A percentile compares a stretch with the other conserved stretches of the same genome.
Evolutionary conservation across 2,888 invertebrate species (phyloP).

Genomic region (Cremastobaeus sp.): DNA sequence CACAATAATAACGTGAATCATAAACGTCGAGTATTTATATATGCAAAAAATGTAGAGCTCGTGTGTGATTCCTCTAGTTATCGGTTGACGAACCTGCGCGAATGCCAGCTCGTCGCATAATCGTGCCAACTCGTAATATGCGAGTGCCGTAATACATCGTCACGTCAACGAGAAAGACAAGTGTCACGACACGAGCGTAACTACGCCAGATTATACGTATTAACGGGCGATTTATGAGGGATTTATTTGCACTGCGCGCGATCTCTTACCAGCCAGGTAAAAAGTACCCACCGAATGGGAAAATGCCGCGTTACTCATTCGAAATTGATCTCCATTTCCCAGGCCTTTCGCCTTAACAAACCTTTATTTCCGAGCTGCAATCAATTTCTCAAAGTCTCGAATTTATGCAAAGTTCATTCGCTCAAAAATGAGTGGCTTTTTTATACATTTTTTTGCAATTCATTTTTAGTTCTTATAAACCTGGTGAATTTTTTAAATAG

Average conservation of each 20-base stretch:
- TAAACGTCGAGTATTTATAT: constrained; percentile 54
- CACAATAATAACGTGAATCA: constrained; percentile 47
- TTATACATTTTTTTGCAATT: too few species aligned
- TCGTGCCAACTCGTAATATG: constrained; percentile 61
- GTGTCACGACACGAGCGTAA: constrained; percentile 61
- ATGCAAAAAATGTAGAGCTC: constrained; percentile 45
- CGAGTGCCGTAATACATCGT: constrained; percentile 63
- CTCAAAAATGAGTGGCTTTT: too few species aligned
- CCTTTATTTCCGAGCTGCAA: too few species aligned
- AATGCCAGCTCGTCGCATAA: constrained; percentile 59
- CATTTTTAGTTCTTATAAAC: too few species aligned
- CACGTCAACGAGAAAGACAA: constrained; percentile 64
- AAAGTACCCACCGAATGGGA: background rate
- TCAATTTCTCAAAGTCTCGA: too few species aligned
- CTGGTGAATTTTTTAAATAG: too few species aligned
- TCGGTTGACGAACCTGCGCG: constrained; percentile 61
- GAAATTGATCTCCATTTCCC: constrained; percentile 9
- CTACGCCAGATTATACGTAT: constrained; percentile 58
- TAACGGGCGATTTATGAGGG: constrained; percentile 57
- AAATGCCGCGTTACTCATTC: background rate
- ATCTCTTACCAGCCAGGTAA: constrained; percentile 16
- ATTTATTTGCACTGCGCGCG: constrained; percentile 49
- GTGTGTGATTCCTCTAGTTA: constrained; percentile 57
- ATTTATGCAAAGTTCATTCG: too few species aligned
- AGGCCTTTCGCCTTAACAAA: constrained; percentile 4